Conservation (phyloP, 1,140 invertebrate species). For the Caerostris extrusa region DNA sequence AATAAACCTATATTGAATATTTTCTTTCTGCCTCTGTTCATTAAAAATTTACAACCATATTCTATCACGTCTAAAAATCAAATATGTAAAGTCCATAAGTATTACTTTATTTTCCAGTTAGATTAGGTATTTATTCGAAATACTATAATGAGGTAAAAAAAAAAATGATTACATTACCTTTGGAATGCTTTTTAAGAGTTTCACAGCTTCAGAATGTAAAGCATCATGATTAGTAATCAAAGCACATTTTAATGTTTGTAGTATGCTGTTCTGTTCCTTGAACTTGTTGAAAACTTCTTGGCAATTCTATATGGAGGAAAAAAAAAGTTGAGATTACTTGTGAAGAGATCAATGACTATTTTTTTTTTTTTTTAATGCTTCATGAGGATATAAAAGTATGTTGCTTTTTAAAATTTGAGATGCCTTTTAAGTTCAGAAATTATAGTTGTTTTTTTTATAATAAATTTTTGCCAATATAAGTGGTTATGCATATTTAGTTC, state of each 20-base stretch:
- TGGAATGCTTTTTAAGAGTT: not conserved
- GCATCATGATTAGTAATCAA: conserved; percentile 37
- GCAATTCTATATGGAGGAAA: conserved; percentile 41
- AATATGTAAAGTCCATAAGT: too few species aligned
- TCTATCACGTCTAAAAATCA: too few species aligned
- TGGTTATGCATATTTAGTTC: not conserved
- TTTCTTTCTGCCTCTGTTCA: too few species aligned
- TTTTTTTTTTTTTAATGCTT: too few species aligned
- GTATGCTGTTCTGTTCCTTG: conserved; percentile 44
- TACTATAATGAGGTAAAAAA: not conserved
- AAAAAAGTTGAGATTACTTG: not conserved
- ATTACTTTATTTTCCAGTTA: too few species aligned
- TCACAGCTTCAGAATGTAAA: conserved; percentile 56
- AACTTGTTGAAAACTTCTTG: conserved; percentile 55
- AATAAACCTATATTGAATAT: too few species aligned
- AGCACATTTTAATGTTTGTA: conserved; percentile 61
- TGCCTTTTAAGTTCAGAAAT: too few species aligned
- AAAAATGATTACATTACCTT: not conserved
- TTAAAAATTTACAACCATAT: too few species aligned
- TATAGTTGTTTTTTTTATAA: too few species aligned
- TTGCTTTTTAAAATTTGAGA: too few species aligned
- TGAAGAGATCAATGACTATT: too few species aligned
- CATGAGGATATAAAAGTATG: not conserved
- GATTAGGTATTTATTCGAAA: not conserved
- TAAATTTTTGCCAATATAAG: not conserved